Evolutionary conservation across 2,888 invertebrate species (phyloP).

Genomic region (Ophion obscuratus): DNA sequence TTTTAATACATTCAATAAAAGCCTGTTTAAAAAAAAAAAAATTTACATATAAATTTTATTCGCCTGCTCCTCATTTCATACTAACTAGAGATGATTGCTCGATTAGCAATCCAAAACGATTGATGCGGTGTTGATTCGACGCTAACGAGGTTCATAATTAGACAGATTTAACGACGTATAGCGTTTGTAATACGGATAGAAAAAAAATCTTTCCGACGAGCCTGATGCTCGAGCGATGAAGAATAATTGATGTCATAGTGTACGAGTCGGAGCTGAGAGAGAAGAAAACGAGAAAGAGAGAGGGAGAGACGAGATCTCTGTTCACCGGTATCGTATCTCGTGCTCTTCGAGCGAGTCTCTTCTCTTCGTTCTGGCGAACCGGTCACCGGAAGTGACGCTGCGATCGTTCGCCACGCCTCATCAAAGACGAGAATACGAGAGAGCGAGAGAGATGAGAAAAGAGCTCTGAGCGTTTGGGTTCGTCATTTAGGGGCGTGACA

Average conservation of each 20-base stretch:
- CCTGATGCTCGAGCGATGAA: constrained; percentile 23
- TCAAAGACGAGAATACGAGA: constrained; percentile 72
- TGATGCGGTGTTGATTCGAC: constrained; percentile 25
- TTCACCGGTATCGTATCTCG: constrained; percentile 41
- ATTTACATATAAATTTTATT: too few species aligned
- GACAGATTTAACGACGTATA: constrained; percentile 35
- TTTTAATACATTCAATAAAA: too few species aligned
- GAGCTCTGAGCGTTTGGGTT: constrained; percentile 67
- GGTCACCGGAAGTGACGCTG: constrained; percentile 79
- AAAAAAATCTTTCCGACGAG: constrained; percentile 14
- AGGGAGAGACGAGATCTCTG: constrained; percentile 29
- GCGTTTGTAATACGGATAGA: constrained; percentile 38
- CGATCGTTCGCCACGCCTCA: constrained; percentile 80
- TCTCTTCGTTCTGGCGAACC: constrained; percentile 62
- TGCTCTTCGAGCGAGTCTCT: constrained; percentile 41
- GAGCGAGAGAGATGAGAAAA: constrained; percentile 41
- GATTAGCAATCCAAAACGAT: constrained; percentile 6
- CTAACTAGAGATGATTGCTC: not conserved
- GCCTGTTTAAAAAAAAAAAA: too few species aligned
- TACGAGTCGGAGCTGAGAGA: constrained; percentile 8
- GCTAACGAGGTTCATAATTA: constrained; percentile 40
- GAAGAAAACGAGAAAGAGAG: not conserved
- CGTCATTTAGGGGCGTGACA: constrained; percentile 72
- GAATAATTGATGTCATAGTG: constrained; percentile 50
- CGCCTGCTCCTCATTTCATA: not conserved